Conservation (phyloP, 2,113 vertebrate species). For the Oncorhynchus nerka region DNA sequence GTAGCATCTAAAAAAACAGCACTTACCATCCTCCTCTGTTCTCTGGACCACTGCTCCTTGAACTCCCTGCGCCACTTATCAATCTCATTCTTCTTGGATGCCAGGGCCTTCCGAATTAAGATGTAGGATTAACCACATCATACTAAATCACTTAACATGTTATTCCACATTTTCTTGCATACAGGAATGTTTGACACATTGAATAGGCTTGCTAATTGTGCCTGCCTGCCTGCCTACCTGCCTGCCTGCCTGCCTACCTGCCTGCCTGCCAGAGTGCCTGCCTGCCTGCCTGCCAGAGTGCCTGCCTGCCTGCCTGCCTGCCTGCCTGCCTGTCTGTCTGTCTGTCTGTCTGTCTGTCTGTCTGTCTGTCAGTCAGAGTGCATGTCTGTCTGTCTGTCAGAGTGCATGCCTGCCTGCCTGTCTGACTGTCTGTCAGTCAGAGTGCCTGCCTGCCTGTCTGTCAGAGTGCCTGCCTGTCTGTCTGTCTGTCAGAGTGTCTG, state of each 20-base stretch:
- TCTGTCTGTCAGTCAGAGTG: neutral
- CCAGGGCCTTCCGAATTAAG: slow-evolving; percentile 75
- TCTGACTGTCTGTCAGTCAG: neutral
- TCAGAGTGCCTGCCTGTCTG: neutral
- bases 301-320: rapidly evolving
- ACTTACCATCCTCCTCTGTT: slow-evolving; percentile 85
- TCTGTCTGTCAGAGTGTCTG: neutral
- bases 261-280: neutral
- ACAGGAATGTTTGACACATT: neutral
- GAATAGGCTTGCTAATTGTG: neutral
- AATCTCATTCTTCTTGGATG: slow-evolving; percentile 85
- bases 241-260: neutral
- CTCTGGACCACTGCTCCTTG: slow-evolving; percentile 87
- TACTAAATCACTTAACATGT: neutral
- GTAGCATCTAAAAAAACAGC: neutral
- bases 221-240: too few species aligned
- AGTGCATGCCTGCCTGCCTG: too few species aligned
- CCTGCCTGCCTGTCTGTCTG: neutral
- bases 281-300: neutral
- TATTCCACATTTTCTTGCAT: neutral
- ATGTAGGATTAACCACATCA: slow-evolving; percentile 13
- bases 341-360: too few species aligned
- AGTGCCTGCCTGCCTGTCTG: too few species aligned
- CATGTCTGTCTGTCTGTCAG: neutral
- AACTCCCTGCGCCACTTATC: slow-evolving; percentile 93